Evolutionary conservation across 2,113 vertebrate species (phyloP).

Genomic region (Eonycteris spelaea): DNA sequence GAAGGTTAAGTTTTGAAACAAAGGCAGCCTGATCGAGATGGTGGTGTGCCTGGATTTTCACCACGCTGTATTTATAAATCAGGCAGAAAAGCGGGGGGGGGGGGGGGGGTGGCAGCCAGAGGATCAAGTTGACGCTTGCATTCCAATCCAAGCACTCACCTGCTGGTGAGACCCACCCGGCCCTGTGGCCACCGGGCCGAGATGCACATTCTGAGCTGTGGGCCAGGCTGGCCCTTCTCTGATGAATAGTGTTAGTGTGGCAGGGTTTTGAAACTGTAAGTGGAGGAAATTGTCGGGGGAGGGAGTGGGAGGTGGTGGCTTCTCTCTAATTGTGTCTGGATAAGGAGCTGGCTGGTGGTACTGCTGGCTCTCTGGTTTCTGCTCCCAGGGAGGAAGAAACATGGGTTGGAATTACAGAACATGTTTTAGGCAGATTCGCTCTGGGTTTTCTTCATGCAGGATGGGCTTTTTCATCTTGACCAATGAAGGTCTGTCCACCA

Average conservation of each 20-base stretch:
- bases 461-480: neutral
- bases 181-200: rapidly evolving
- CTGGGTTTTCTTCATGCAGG: neutral
- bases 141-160: neutral
- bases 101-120: neutral
- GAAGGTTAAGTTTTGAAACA: neutral
- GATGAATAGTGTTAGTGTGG: neutral
- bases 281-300: neutral
- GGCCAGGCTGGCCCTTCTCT: neutral
- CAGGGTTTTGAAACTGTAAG: neutral
- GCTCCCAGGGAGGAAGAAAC: neutral
- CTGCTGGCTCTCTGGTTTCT: neutral
- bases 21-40: neutral
- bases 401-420: neutral
- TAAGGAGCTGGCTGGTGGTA: neutral
- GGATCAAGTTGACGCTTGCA: neutral
- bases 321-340: neutral
- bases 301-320: neutral
- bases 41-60: neutral
- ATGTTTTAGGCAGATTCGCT: neutral
- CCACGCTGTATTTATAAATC: neutral
- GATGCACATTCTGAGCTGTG: neutral
- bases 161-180: rapidly evolving
- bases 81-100: neutral
- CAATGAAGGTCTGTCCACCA: neutral